phyloP scores from a whole-genome alignment of 2,797 vertebrate species.

The Triplophysa yarkandensis region DNA sequence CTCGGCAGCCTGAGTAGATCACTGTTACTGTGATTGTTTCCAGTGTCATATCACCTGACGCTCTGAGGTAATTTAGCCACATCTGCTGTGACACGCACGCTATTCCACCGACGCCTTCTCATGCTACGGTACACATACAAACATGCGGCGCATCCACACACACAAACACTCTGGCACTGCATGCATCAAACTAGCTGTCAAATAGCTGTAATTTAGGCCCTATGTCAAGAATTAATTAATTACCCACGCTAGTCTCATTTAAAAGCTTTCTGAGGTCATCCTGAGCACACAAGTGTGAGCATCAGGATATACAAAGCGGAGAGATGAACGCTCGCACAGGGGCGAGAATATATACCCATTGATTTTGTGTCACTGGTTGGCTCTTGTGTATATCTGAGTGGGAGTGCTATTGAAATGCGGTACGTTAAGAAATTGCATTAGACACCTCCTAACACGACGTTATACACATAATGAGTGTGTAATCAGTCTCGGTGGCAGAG shows the following conservation, averaged over 20 bases:
- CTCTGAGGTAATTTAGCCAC: constrained; percentile 48
- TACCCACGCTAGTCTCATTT: constrained; percentile 46
- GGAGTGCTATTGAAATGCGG: constrained; percentile 54
- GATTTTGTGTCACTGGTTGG: constrained; percentile 54
- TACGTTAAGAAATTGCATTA: constrained; percentile 57
- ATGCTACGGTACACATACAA: constrained; percentile 32
- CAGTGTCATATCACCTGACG: constrained; percentile 45
- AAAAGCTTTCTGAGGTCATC: constrained; percentile 50
- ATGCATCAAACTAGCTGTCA: constrained; percentile 30
- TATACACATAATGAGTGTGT: constrained; percentile 58
- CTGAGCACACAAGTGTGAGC: constrained; percentile 26
- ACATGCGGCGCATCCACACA: constrained; percentile 8
- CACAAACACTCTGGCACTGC: constrained; percentile 14
- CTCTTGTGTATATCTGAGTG: constrained; percentile 43
- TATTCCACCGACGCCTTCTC: constrained; percentile 15
- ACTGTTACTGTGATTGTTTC: constrained; percentile 40
- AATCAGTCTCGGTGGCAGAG: constrained; percentile 46
- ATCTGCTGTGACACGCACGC: constrained; percentile 43
- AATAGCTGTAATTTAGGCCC: constrained; percentile 38
- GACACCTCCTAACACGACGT: constrained; percentile 56
- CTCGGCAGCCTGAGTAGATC: constrained; percentile 22
- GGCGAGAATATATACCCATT: constrained; percentile 45
- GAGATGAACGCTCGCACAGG: constrained; percentile 2
- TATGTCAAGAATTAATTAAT: constrained; percentile 55
- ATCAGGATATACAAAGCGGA: constrained; percentile 32